phyloP scores from a whole-genome alignment of 2,888 invertebrate species.

The Ichneumoninae sp. region DNA sequence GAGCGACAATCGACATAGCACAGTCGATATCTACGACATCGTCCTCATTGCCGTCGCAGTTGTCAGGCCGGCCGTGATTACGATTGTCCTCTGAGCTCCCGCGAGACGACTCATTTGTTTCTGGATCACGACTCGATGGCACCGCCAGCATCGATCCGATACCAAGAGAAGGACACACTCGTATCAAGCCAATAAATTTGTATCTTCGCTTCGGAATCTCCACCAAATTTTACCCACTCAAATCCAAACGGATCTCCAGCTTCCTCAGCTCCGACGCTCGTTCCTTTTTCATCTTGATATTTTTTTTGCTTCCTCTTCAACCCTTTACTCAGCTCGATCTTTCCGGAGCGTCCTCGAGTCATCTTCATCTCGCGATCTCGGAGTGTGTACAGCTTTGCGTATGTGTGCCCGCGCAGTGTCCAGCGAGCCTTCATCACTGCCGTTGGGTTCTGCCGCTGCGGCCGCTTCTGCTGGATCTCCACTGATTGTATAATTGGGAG shows the following conservation, averaged over 20 bases:
- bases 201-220: conserved; percentile 7
- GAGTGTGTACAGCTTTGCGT: conserved; percentile 9
- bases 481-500: conserved; percentile 84
- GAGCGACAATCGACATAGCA: conserved; percentile 12
- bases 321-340: conserved; percentile 32
- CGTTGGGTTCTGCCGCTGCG: conserved; percentile 27
- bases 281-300: neutral
- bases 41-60: conserved; percentile 22
- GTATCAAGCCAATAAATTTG: neutral
- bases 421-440: conserved; percentile 28
- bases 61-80: conserved; percentile 51
- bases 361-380: conserved; percentile 27
- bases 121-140: conserved; percentile 66
- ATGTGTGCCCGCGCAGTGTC: conserved; percentile 29
- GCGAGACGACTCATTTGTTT: conserved; percentile 60
- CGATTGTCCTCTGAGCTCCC: conserved; percentile 54
- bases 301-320: conserved; percentile 5
- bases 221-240: conserved; percentile 24
- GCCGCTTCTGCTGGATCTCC: conserved; percentile 61
- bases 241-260: conserved; percentile 27
- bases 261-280: neutral
- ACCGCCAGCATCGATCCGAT: neutral
- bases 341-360: neutral
- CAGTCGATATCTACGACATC: neutral
- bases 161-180: neutral